These are phyloP conservation scores for Empis stercorea DNA, from an alignment of 2,888 invertebrate species.

Conservation along the genomic window DNA sequence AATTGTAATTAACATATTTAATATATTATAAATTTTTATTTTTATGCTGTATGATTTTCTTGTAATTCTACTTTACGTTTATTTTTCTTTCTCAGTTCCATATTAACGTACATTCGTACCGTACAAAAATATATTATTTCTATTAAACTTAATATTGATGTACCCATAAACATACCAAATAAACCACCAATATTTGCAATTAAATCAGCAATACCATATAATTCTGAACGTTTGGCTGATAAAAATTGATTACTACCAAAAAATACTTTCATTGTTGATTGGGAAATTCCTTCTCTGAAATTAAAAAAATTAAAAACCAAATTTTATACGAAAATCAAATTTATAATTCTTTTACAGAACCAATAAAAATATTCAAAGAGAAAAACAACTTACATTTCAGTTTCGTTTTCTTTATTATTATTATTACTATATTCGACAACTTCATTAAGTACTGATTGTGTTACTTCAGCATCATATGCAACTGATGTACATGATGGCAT, in stretches of 20 bases:
- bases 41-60: too few species aligned
- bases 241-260: conserved; percentile 40
- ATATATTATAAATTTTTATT: too few species aligned
- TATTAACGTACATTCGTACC: conserved; percentile 30
- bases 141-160: conserved; percentile 20
- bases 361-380: background rate
- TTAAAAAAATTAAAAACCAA: background rate
- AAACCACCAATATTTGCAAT: conserved; percentile 49
- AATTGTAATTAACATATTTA: too few species aligned
- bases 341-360: too few species aligned
- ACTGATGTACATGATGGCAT: conserved; percentile 50
- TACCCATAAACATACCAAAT: conserved; percentile 30
- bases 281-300: background rate
- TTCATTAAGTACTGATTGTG: conserved; percentile 38
- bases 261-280: conserved; percentile 3
- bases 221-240: conserved; percentile 44
- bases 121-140: conserved; percentile 37
- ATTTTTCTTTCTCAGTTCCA: conserved; percentile 20
- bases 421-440: too few species aligned
- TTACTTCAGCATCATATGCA: conserved; percentile 49
- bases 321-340: too few species aligned
- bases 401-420: background rate
- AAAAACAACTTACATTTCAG: too few species aligned
- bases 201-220: conserved; percentile 48
- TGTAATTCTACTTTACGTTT: background rate